Evolutionary conservation across 2,113 vertebrate genomes (phyloP), one percentile per base, ranked within the genome.

Genomic region (Actenoides hombroni): DNA sequence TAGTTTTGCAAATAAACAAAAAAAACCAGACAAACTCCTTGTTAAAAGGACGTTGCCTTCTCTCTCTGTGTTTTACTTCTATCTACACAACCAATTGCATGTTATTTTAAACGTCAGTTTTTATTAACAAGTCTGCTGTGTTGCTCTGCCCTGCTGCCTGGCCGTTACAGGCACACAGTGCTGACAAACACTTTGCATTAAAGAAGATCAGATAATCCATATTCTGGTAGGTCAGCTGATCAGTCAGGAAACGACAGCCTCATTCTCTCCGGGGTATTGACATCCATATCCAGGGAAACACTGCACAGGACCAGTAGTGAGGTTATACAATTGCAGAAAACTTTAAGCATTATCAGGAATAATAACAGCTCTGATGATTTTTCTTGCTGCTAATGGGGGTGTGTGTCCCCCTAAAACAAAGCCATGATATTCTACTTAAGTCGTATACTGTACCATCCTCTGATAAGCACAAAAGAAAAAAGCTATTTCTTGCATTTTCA

Each of bases 41-140:
- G 6, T 61, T 80, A 25, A 37, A 76, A 67, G 49, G 21, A 29
- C 0, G 0, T 71, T 61, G 33, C 15, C 35, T 87, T 51, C 37
- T 74, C 31, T 46, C 0, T 0, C 6, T 35, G 8, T 1, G 0
- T 61, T 80, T 73, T 48, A 42, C 9, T 63, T 64, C 46, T 51
- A 1, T 39, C 25, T 33, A 31, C 1, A 1, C 28, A 65, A 70
- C 16, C 10, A 60, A 23, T 5, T 46, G 16, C 9, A 29, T 18
- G 5, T 37, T 65, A 57, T 49, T 81, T 82, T 70, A 78, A 70
- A 77, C 16, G 53, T 40, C 48, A 33, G 21, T 44, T 78, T 65
- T 81, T 56, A 51, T 71, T 24, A 51, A 28, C 20, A 65, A 74
- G 16, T 49, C 80, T 54, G 6, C 19, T 77, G 5, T 69, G 81